These are phyloP conservation scores for Ianthella basta DNA, from an alignment of 37 sponge, comb jelly and placozoan genomes.

Conservation along the genomic window DNA sequence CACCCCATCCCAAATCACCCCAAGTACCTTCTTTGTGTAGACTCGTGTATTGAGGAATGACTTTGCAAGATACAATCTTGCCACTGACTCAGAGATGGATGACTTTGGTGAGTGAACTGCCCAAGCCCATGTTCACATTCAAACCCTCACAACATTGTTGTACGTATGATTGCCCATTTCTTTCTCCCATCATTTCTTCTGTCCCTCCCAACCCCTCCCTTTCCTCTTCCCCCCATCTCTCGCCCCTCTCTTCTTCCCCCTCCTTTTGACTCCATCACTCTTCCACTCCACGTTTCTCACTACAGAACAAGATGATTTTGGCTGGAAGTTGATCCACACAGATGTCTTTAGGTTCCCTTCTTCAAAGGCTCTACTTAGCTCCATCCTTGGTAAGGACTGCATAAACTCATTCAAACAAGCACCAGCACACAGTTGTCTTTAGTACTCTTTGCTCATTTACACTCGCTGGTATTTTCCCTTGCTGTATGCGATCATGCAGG, in stretches of 20 bases:
- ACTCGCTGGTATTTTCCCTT: neutral
- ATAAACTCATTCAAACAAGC: too few relatives aligned
- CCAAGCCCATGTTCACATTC: too few relatives aligned
- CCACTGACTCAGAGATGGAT: conserved; percentile 63
- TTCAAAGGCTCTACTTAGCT: conserved; percentile 67
- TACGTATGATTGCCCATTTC: conserved; percentile 10
- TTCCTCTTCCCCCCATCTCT: neutral
- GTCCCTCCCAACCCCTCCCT: neutral
- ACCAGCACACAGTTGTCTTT: too few relatives aligned
- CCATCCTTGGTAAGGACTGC: conserved; percentile 71
- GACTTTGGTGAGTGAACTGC: conserved; percentile 52
- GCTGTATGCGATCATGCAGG: conserved; percentile 44
- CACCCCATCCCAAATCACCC: too few relatives aligned
- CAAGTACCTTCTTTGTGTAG: conserved; percentile 27
- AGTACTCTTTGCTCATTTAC: neutral
- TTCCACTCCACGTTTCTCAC: neutral
- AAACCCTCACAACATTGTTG: too few relatives aligned
- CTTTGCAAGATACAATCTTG: conserved; percentile 84
- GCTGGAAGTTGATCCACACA: conserved; percentile 89
- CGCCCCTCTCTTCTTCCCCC: too few relatives aligned
- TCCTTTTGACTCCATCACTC: too few relatives aligned
- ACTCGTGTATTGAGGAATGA: conserved; percentile 80
- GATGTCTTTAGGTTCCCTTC: conserved; percentile 93
- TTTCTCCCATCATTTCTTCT: neutral
- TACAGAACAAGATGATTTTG: conserved; percentile 82